A percentile compares a stretch with the other conserved stretches of the same genome.
Conservation (phyloP, 2,797 vertebrate genomes). For the Microctenopoma stevenorrisi region DNA sequence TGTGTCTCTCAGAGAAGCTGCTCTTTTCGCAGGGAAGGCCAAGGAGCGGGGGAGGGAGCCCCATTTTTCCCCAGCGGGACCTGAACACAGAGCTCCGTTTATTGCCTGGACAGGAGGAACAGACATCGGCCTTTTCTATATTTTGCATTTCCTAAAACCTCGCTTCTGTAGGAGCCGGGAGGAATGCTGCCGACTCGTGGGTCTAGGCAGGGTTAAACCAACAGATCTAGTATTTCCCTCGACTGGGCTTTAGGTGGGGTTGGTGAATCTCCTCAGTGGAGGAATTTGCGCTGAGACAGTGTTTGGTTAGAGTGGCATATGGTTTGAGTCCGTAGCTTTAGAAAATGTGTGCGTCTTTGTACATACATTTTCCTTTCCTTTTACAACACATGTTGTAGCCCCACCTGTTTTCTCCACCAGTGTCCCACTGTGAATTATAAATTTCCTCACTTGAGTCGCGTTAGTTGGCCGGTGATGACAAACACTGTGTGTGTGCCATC, state of each 20-base stretch:
- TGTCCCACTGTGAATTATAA: neutral
- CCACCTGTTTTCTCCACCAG: neutral
- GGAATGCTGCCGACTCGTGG: conserved; percentile 56
- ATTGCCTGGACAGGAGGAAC: conserved; percentile 70
- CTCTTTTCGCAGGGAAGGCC: conserved; percentile 63
- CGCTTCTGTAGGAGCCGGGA: conserved; percentile 34
- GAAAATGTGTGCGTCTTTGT: conserved; percentile 1
- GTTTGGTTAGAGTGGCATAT: conserved; percentile 27
- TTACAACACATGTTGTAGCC: neutral
- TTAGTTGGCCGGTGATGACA: conserved; percentile 23
- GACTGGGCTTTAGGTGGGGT: conserved; percentile 36
- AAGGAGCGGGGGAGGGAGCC: conserved; percentile 32
- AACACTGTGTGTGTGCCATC: conserved; percentile 50
- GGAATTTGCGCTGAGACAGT: conserved; percentile 42
- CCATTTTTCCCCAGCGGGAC: conserved; percentile 61
- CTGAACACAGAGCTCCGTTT: conserved; percentile 78
- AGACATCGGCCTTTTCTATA: conserved; percentile 73
- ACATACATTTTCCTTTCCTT: conserved; percentile 3
- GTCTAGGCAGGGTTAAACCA: conserved; percentile 63
- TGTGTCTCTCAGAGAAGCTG: conserved; percentile 64
- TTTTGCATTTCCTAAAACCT: conserved; percentile 62
- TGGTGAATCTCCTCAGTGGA: conserved; percentile 41
- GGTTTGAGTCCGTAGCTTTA: conserved; percentile 2
- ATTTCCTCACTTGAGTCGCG: conserved; percentile 16
- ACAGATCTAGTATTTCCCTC: conserved; percentile 47